Percentiles rank a stretch among this genome's conserved stretches.
Conservation (phyloP, 2,797 vertebrate genomes). For the Enteromius fasciolatus region DNA sequence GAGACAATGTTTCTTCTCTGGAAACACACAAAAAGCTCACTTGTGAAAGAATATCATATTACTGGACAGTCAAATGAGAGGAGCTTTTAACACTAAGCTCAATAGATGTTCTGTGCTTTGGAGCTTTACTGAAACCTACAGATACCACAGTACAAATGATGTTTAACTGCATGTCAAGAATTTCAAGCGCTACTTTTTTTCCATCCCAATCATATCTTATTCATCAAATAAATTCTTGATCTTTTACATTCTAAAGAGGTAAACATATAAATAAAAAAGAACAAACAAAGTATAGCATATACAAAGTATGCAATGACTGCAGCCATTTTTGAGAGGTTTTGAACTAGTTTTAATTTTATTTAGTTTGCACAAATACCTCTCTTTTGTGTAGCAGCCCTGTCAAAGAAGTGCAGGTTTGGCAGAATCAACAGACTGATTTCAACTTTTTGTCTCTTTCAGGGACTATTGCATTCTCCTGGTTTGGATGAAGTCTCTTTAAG, state of each 20-base stretch:
- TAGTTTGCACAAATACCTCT: no score
- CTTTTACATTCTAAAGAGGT: not conserved
- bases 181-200: not conserved
- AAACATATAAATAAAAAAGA: not conserved
- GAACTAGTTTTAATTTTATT: no score
- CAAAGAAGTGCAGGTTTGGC: not conserved
- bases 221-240: not conserved
- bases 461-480: not conserved
- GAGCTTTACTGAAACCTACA: not conserved
- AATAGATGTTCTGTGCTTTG: not conserved
- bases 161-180: not conserved
- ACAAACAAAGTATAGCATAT: not conserved
- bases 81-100: not conserved
- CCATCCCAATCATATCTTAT: not conserved
- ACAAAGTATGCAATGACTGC: not conserved
- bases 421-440: not conserved
- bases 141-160: not conserved
- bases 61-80: not conserved
- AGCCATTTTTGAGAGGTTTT: no score
- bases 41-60: not conserved
- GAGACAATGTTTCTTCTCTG: slow-evolving; percentile 91
- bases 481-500: not conserved
- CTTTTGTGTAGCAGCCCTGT: not conserved
- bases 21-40: not conserved
- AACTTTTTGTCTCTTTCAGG: not conserved